A percentile compares a stretch with the other conserved stretches of the same genome.
These are phyloP conservation scores for Trachymyrmex cornetzi DNA, from an alignment of 1,140 invertebrate genomes.

Conservation along the genomic window DNA sequence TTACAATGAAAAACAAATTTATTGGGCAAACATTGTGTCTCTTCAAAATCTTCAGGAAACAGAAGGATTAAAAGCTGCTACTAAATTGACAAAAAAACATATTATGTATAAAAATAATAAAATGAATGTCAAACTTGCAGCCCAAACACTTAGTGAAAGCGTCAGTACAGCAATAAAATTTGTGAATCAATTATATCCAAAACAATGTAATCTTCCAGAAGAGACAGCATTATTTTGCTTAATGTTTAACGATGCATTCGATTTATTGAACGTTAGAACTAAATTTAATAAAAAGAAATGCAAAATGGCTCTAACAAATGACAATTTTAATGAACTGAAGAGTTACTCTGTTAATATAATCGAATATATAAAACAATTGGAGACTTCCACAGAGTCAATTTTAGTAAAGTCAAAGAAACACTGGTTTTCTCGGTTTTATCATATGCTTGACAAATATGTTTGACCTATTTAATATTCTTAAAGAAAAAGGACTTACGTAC, in stretches of 20 bases:
- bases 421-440: background rate
- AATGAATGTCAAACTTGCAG: constrained; percentile 9
- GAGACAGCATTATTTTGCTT: background rate
- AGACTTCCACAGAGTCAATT: background rate
- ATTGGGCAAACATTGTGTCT: background rate
- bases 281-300: background rate
- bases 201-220: background rate
- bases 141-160: background rate
- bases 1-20: background rate
- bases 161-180: background rate
- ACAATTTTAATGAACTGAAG: background rate
- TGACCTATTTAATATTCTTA: background rate
- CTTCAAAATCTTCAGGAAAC: background rate
- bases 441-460: background rate
- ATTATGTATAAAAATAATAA: background rate
- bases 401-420: background rate
- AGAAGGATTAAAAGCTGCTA: background rate
- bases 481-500: background rate
- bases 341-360: background rate
- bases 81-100: constrained; percentile 6
- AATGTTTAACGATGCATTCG: background rate
- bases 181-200: background rate
- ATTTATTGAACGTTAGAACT: background rate
- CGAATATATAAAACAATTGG: background rate
- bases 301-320: background rate